Base-by-base conservation (phyloP, 2,113 vertebrate genomes). In the Brachyhypopomus gauderio region DNA sequence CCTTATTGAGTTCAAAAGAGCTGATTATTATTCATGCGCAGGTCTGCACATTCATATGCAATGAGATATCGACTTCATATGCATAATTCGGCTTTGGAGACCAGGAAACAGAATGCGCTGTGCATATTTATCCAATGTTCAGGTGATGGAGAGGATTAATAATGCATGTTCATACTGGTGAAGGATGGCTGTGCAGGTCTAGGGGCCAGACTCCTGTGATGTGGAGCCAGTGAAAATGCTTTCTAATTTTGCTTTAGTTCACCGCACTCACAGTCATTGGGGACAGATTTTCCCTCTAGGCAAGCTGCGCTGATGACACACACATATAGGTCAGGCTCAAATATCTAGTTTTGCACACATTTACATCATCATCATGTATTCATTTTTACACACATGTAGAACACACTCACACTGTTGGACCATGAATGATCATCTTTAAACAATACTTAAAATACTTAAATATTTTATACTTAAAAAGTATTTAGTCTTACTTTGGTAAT, bases 61-160 rank as follows among this genome's bases (percentile, higher is more conserved):
- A 81, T 70, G 41, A 25, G 38, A 52, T 17, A 78, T 71, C 56
- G 79, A 78, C 75, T 86, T 23, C 78, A 79, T 88, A 83, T 88
- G 88, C 83, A 88, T 87, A 79, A 81, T 86, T 67, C 36, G 66
- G 60, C 2, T 77, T 58, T 86, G 83, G 82, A 64, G 85, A 72
- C 83, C 2, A 83, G 83, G 81, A 86, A 87, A 88, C 69, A 85
- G 82, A 81, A 80, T 25, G 16, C 62, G 63, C 64, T 78, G 63
- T 30, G 22, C 56, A 59, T 64, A 75, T 58, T 76, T 23, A 78
- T 83, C 3, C 64, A 56, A 77, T 72, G 76, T 63, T 77, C 74
- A 82, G 80, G 80, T 77, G 74, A 55, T 30, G 41, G 64, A 64
- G 72, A 63, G 45, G 38, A 55, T 82, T 82, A 82, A 82, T 77